Percentiles rank a stretch among this genome's conserved stretches.
Evolutionary conservation across 2,797 vertebrate genomes (phyloP).

Genomic region (Poeciliopsis paucimaculata): DNA sequence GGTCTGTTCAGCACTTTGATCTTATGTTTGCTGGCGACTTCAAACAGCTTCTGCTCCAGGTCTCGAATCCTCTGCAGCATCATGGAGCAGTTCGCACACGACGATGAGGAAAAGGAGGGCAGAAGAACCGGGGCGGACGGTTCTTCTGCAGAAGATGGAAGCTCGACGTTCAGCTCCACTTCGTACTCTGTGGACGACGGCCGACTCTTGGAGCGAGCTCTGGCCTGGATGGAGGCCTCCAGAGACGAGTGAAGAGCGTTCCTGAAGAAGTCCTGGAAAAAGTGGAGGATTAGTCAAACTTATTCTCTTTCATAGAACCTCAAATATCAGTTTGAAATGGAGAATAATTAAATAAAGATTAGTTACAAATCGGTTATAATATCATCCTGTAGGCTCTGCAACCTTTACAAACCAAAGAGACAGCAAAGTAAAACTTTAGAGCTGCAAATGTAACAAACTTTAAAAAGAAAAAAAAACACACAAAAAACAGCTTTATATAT

Average conservation of each 20-base stretch:
- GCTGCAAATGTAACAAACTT: too few relatives aligned
- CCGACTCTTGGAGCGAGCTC: constrained; percentile 66
- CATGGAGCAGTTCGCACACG: constrained; percentile 88
- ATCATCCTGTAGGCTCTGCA: too few relatives aligned
- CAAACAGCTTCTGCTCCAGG: constrained; percentile 86
- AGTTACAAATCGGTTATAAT: too few relatives aligned
- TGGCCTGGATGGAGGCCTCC: constrained; percentile 80
- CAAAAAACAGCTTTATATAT: too few relatives aligned
- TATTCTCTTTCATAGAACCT: background rate
- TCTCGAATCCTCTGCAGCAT: constrained; percentile 87
- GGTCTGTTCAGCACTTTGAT: too few relatives aligned
- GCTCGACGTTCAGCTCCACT: constrained; percentile 74
- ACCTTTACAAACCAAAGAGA: too few relatives aligned
- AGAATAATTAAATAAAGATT: too few relatives aligned
- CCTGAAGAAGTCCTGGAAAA: constrained; percentile 77
- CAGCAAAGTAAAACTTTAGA: too few relatives aligned
- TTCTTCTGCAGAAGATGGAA: constrained; percentile 55
- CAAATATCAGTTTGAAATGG: background rate
- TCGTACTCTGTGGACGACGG: constrained; percentile 76
- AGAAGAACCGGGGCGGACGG: background rate
- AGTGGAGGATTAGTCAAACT: background rate
- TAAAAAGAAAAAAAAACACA: fast-evolving
- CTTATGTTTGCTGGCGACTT: constrained; percentile 78
- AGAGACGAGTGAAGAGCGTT: constrained; percentile 86
- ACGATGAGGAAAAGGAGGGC: constrained; percentile 64